Conservation (phyloP, 1,140 invertebrate species). For the Drosophila ficusphila region DNA sequence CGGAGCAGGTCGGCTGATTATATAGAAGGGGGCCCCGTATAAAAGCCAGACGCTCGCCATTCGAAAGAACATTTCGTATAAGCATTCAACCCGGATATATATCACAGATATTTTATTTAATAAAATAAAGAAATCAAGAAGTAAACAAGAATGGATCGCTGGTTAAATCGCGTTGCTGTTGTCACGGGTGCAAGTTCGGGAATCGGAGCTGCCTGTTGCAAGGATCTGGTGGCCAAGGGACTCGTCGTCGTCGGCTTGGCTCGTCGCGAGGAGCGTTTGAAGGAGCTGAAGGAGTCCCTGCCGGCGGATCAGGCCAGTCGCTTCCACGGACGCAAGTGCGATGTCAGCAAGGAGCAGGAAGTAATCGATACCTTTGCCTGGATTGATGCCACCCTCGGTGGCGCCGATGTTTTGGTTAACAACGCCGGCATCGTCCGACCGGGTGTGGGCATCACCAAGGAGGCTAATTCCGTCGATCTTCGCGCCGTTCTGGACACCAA, state of each 20-base stretch:
- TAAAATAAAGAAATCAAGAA: background rate
- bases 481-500: slow-evolving; percentile 87
- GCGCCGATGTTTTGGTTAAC: slow-evolving; percentile 90
- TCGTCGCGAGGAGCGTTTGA: slow-evolving; percentile 85
- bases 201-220: slow-evolving; percentile 85
- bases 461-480: slow-evolving; percentile 48
- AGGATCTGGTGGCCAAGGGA: slow-evolving; percentile 85
- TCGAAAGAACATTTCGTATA: slow-evolving; percentile 2
- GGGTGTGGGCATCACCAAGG: background rate
- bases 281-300: slow-evolving; percentile 73
- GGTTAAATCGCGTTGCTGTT: slow-evolving; percentile 73
- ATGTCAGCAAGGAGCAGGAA: slow-evolving; percentile 88
- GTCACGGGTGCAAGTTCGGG: slow-evolving; percentile 85
- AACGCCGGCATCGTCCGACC: slow-evolving; percentile 87
- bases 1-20: background rate
- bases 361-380: slow-evolving; percentile 88
- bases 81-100: background rate
- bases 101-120: no score
- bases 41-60: background rate
- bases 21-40: background rate
- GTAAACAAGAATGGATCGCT: slow-evolving; percentile 61
- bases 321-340: slow-evolving; percentile 85
- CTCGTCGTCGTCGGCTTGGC: slow-evolving; percentile 89
- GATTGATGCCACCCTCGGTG: slow-evolving; percentile 87
- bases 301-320: slow-evolving; percentile 72